Evolutionary conservation across 2,888 invertebrate species (phyloP).

Genomic region (Coelogynopora nodosa): DNA sequence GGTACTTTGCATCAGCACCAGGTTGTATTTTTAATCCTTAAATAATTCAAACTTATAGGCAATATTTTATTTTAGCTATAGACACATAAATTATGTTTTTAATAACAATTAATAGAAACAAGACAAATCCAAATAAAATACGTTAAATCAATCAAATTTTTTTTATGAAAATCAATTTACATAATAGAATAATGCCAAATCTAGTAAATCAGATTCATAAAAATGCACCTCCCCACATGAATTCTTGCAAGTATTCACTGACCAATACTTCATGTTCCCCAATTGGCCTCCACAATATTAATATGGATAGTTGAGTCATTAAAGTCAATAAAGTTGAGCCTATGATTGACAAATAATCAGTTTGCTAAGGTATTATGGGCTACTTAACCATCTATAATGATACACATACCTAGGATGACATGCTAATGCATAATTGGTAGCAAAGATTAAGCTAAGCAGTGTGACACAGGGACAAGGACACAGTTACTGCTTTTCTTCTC

Average conservation of each 20-base stretch:
- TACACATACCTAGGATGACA: background rate
- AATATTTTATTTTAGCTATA: too few species aligned
- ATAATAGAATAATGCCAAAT: background rate
- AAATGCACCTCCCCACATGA: background rate
- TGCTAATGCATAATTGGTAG: background rate
- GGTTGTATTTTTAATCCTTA: too few species aligned
- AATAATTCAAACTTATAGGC: too few species aligned
- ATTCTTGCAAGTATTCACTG: background rate
- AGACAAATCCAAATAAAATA: too few species aligned
- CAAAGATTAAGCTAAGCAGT: background rate
- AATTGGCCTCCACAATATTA: background rate
- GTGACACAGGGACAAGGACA: background rate
- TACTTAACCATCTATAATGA: background rate
- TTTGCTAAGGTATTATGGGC: background rate
- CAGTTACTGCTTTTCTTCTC: background rate
- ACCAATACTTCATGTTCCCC: background rate
- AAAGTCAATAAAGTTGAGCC: background rate
- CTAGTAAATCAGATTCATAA: background rate
- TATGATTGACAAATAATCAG: background rate
- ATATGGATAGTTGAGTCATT: background rate
- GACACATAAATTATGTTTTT: too few species aligned
- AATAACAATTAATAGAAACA: too few species aligned
- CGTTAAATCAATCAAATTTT: too few species aligned
- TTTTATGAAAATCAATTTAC: background rate
- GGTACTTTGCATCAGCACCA: too few species aligned